A percentile compares a stretch with the other conserved stretches of the same genome.
Conservation (phyloP, 2,113 vertebrate genomes). For the Podarcis raffonei region DNA sequence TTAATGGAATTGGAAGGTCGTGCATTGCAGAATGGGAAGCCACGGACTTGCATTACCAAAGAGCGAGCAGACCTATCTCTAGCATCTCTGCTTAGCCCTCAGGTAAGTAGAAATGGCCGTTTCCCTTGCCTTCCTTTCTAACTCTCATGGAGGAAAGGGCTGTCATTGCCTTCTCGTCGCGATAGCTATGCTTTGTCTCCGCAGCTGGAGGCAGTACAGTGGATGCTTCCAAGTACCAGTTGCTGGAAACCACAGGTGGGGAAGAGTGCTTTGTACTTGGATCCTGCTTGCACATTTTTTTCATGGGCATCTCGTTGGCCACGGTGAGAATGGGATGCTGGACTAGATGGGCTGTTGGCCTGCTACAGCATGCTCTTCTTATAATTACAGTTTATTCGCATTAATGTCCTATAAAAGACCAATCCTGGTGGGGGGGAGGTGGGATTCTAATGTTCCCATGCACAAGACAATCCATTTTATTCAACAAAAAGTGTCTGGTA, state of each 20-base stretch:
- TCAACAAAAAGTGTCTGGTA: neutral
- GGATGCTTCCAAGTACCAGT: too few species aligned
- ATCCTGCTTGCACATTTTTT: too few species aligned
- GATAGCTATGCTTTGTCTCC: too few species aligned
- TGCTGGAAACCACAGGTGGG: too few species aligned
- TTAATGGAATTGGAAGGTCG: constrained; percentile 90
- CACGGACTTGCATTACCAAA: constrained; percentile 84
- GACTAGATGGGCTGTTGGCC: too few species aligned
- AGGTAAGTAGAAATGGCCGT: constrained; percentile 70
- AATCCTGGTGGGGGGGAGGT: neutral
- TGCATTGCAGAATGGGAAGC: constrained; percentile 86
- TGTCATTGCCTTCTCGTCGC: too few species aligned
- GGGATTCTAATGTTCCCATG: neutral
- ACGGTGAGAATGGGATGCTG: too few species aligned
- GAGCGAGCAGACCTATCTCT: constrained; percentile 89
- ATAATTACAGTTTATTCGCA: neutral
- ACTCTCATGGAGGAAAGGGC: too few species aligned
- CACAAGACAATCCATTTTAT: neutral
- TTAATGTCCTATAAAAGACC: neutral
- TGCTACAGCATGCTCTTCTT: too few species aligned
- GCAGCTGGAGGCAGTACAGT: too few species aligned
- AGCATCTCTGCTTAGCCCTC: constrained; percentile 82
- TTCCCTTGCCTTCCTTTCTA: neutral
- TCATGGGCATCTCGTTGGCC: too few species aligned
- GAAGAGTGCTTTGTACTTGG: too few species aligned